A percentile compares a stretch with the other conserved stretches of the same genome.
phyloP scores from a whole-genome alignment of 2,797 vertebrate genomes.

The Bovichtus variegatus region DNA sequence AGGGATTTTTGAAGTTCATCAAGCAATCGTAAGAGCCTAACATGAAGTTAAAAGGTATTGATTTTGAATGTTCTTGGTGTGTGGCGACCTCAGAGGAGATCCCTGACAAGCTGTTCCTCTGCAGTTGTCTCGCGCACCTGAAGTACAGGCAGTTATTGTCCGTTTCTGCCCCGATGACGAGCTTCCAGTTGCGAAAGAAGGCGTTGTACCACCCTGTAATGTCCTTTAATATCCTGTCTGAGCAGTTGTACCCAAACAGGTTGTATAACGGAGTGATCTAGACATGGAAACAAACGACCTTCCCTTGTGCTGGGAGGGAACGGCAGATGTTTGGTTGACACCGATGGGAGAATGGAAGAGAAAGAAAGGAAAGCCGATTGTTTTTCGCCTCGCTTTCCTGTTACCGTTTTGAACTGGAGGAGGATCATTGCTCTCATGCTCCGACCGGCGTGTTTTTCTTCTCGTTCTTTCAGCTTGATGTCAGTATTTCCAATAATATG shows the following conservation, averaged over 20 bases:
- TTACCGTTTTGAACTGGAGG: slow-evolving; percentile 69
- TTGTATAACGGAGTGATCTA: slow-evolving; percentile 59
- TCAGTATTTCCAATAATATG: slow-evolving; percentile 76
- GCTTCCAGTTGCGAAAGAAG: slow-evolving; percentile 37
- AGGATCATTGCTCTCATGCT: slow-evolving; percentile 59
- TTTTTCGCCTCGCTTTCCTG: slow-evolving; percentile 64
- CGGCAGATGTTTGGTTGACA: slow-evolving; percentile 60
- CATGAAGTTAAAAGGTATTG: background rate
- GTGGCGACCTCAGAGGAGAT: background rate
- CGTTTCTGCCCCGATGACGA: slow-evolving; percentile 32
- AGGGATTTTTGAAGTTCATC: background rate
- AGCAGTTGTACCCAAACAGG: slow-evolving; percentile 53
- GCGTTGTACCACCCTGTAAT: slow-evolving; percentile 50
- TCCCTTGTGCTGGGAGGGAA: slow-evolving; percentile 61
- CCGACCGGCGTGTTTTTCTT: slow-evolving; percentile 45
- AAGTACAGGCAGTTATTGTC: slow-evolving; percentile 29
- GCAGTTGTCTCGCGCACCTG: slow-evolving; percentile 20
- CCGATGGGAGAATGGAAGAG: slow-evolving; percentile 33
- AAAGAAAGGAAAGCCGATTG: slow-evolving; percentile 62
- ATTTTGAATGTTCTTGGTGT: too few species aligned
- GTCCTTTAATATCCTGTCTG: slow-evolving; percentile 63
- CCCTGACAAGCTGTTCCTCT: background rate
- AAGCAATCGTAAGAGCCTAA: background rate
- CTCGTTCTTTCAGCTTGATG: slow-evolving; percentile 58
- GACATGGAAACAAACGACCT: slow-evolving; percentile 46